Evolutionary conservation across 1,140 invertebrate genomes (phyloP).

Genomic region (Meloidogyne floridensis): DNA sequence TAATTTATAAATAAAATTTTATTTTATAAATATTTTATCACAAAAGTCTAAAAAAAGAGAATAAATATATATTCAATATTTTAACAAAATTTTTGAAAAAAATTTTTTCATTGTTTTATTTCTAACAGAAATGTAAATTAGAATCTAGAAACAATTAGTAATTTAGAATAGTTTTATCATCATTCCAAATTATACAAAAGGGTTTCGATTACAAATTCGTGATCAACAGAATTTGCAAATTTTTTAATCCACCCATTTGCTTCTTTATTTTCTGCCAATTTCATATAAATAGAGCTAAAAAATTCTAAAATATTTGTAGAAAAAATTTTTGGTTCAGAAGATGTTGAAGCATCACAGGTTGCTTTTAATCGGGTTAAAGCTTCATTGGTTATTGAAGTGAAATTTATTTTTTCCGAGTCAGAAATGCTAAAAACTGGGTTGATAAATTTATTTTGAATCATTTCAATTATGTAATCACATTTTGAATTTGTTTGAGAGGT

Average conservation of each 20-base stretch:
- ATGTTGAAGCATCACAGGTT: background rate
- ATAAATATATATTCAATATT: too few relatives aligned
- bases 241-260: background rate
- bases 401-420: background rate
- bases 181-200: background rate
- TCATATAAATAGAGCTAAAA: background rate
- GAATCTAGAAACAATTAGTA: too few relatives aligned
- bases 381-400: background rate
- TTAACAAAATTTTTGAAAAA: too few relatives aligned
- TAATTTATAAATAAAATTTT: too few relatives aligned
- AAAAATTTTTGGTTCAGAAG: background rate
- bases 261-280: background rate
- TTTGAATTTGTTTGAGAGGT: background rate
- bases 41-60: too few relatives aligned
- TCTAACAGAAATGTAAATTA: too few relatives aligned
- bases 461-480: background rate
- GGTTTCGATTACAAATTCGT: background rate
- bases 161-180: too few relatives aligned
- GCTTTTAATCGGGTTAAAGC: conserved; percentile 4
- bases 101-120: too few relatives aligned
- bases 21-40: too few relatives aligned
- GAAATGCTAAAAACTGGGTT: background rate
- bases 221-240: background rate
- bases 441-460: background rate
- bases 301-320: background rate